Evolutionary conservation across 2,888 invertebrate genomes (phyloP), one percentile per base, ranked within the genome.

Genomic region (Sturmia bella): DNA sequence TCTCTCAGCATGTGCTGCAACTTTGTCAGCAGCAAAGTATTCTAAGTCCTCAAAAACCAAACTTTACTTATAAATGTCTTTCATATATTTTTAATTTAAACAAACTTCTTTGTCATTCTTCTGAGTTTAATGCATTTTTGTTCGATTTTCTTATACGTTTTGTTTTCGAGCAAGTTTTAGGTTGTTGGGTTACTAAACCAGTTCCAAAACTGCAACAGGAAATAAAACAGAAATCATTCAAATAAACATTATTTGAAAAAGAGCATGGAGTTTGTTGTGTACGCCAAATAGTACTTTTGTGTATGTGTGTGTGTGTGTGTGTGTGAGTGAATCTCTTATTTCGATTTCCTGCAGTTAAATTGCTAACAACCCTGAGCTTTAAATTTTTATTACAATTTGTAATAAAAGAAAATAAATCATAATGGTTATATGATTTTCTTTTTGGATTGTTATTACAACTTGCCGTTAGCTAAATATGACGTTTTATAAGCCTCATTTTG

Each of bases 151-250:
- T 32, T 64, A 45, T 13, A 32, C 3, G 11, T n/a, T 13, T 54
- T 3, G 2, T 39, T 73, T 69, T 63, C 45, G 39, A 43, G 50
- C 19, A 66, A 56, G 54, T 70, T 82, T 70, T 82, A 70, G 82
- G 77, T 78, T 78, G 78, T 39, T 82, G 70, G 82, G 82, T 82
- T 82, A 82, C 74, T 82, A 78, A 82, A 75, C 82, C 82, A 78
- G 78, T 54, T n/a, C 70, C 59, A 32, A 70, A 57, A 64, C 21
- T 52, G 54, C 57, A 13, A 5, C 48, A 50, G 57, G 39, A 66
- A 66, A 57, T 74, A 13, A 69, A 76, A 24, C 41, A 12, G 57
- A 52, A 73, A 57, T 75, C n/a, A 66, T 45, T 19, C 19, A 59
- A 27, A 75, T 66, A 11, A 15, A 54, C n/a, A 61, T 57, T 21